Base-by-base conservation (phyloP, 1,140 invertebrate genomes). In the Diploscapter pachys region DNA sequence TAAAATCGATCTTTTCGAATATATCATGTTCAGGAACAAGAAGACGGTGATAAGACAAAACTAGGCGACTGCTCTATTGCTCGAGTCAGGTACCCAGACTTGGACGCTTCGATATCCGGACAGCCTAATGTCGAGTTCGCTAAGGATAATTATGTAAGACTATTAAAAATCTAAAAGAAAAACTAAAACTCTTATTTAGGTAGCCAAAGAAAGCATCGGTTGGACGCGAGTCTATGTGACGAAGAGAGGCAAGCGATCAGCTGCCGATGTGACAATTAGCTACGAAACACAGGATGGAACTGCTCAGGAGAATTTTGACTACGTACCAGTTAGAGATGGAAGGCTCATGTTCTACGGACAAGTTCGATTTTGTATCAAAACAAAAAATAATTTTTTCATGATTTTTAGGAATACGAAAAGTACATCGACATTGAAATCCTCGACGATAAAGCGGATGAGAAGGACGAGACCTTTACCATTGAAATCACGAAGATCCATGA, bases 401-500 rank as follows among this genome's bases (percentile, higher is more conserved):
- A 65, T 2, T 9, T 63, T 71, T 71, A 71, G 63, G 66, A 75
- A 70, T 71, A 75, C 57, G 73, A 75, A 54, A 70, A 75, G 52
- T 76, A 84, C 64, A 80, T 98, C 81, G 88, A 89, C 52, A 88
- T 99, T 69, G 90, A 90, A 73, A 95, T 99, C 76, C 90, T 94
- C 72, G 95, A 98, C 88, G 93, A 97, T 85, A 95, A 98, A 86
- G 94, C 93, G 84, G 98, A 99, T 85, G 95, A 98, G 86, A 98
- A 98, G 87, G 93, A 95, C 83, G 93, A 95, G 5, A 89, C 92
- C 5, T 96, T 99, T 86, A 94, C 92, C 85, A 90, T 98, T 2
- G 91, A 95, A 86, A 87, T 99, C 4, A 9, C 63, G 63, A 65
- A 63, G 62, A 13, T 55, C 11, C 49, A 52, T 31, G 65, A 59